phyloP scores from a whole-genome alignment of 2,888 invertebrate genomes.

The Dryadula phaetusa region DNA sequence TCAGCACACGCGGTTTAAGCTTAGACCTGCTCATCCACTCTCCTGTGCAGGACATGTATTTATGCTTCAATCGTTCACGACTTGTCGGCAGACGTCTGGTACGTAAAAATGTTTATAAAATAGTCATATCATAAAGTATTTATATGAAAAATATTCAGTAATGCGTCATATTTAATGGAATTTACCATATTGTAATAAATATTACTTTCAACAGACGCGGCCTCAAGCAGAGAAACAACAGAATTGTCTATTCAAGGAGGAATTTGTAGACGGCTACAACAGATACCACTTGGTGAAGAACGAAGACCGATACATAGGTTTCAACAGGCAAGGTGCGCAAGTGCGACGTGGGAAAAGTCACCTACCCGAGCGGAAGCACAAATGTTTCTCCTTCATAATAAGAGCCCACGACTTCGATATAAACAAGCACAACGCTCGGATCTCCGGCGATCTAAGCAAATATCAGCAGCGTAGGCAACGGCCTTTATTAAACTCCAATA shows the following conservation, averaged over 20 bases:
- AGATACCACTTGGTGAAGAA: conserved; percentile 86
- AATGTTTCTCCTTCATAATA: conserved; percentile 87
- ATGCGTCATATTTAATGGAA: too few relatives aligned
- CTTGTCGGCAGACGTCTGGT: conserved; percentile 88
- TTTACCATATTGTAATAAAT: conserved; percentile 14
- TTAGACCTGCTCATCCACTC: conserved; percentile 87
- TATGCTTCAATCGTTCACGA: conserved; percentile 90
- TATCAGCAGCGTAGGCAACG: conserved; percentile 77
- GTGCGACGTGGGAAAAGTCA: conserved; percentile 76
- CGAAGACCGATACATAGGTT: conserved; percentile 85
- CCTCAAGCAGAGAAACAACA: conserved; percentile 84
- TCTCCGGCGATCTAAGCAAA: conserved; percentile 77
- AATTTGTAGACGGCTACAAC: conserved; percentile 86
- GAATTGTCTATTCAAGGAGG: conserved; percentile 87
- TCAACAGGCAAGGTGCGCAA: conserved; percentile 85
- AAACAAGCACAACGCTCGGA: conserved; percentile 84
- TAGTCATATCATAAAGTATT: background rate
- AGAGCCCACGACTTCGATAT: conserved; percentile 86
- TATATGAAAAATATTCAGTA: too few relatives aligned
- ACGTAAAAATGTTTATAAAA: conserved; percentile 50
- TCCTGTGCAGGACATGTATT: conserved; percentile 89
- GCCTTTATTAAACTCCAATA: conserved; percentile 71
- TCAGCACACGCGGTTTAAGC: conserved; percentile 85
- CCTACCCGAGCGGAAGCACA: conserved; percentile 73
- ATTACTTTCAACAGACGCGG: conserved; percentile 70